Evolutionary conservation across 2,888 invertebrate species (phyloP), one percentile per base, ranked within the genome.

Genomic region (Agriotes lineatus): DNA sequence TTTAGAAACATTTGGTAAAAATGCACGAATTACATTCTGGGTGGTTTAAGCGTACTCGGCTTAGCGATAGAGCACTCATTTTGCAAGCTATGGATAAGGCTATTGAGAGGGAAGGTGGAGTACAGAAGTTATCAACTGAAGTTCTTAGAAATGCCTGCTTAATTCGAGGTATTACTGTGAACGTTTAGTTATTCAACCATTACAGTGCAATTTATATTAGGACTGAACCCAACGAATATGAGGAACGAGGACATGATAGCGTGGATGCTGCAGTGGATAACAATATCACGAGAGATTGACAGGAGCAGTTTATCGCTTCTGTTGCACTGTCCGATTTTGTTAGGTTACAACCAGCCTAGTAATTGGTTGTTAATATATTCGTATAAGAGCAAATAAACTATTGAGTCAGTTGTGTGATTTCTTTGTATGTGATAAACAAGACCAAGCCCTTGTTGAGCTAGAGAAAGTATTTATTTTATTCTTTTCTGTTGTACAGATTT

Each of bases 291-390:
- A 67, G 82, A 87, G 69, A 81, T 91, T 0, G 89, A 92, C 76
- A 87, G 87, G 74, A 85, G 88, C 45, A 88, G 89, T 71, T 89
- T 91, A 72, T 94, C 95, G 0, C 84, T 96, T 58, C 85, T 95
- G 71, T 85, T 96, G 60, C 96, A 96, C 83, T 89, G 91, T 76
- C 95, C 96, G 16, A 88, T 96, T 78, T 87, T 96, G 57, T 85
- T 96, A 76, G 93, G 90, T 1, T 95, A 95, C 80, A 96, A 95
- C 82, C 91, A 94, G 80, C 92, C 93, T 0, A 92, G 91, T 71
- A 96, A 96, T 82, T 93, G 94, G 93, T 86, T 86, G 2, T 81
- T 92, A 52, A 83, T 87, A 71, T 85, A 87, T 76, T 71, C 74
- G 42, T 54, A 73, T 37, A 77, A 78, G 37, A 56, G 22, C 14